Evolutionary conservation across 2,888 invertebrate species (phyloP), one percentile per base, ranked within the genome.

Genomic region (Mythimna albipuncta): DNA sequence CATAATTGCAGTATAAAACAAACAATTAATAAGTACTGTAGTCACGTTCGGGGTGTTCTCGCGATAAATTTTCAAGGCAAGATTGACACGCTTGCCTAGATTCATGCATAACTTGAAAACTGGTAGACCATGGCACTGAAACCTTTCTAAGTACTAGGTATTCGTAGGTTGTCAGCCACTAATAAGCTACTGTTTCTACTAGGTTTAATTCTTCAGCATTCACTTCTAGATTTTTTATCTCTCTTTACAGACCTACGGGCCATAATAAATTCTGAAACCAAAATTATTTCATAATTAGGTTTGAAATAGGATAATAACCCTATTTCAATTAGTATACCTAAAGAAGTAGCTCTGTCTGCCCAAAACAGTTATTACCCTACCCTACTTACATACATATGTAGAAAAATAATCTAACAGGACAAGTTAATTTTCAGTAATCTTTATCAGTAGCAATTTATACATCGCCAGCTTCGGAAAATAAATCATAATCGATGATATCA

Each of bases 121-220:
- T 83, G 86, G 89, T 88, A 81, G 88, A 85, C 86, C 88, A 74
- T 89, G 91, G 85, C 87, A 87, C 84, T 90, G 88, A 88, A 85
- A 74, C 85, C 86, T 83, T 74, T 83, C 61, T 77, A 83, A 64
- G 84, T 81, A 72, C n/a, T n/a, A 19, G 6, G 57, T 11, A 32
- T 47, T 26, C 26, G 4, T 11, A 26, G 72, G 16, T 73, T 26
- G n/a, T 9, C 13, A 2, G 6, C 13, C 6, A 55, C 55, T 21
- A 52, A 52, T n/a, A 19, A 19, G 7, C 19, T n/a, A 50, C 7
- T 47, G 16, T 16, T 6, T 9, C 3, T 44, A 47, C 47, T 47
- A 47, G 47, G 13, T 5, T 44, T 47, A 16, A 47, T 16, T 16
- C 47, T 52, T n/a, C 21, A 21, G 9, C n/a, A 52, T 52, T n/a